Base-by-base conservation (phyloP, 23 tunicate genomes). In the Botrylloides violaceus region DNA sequence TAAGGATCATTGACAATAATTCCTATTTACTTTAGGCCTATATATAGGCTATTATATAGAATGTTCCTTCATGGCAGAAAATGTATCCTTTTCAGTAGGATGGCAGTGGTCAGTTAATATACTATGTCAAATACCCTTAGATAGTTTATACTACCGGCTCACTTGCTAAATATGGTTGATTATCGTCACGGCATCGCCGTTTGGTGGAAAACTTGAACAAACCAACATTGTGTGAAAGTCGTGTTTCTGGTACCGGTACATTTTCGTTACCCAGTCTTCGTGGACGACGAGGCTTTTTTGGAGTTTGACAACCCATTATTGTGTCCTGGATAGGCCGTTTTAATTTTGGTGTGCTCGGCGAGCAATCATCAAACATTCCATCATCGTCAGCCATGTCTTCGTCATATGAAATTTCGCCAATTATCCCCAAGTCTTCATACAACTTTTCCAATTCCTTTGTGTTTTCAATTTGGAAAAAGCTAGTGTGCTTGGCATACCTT, bases 401-500 rank as follows among this genome's bases (percentile, higher is more conserved):
- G 47, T 68, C 74, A 25, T 68, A 68, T 15, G 28, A 48, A 9
- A 88, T 81, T 72, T 90, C 90, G 3, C 97, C 97, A 70, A 90
- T 83, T 9, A 90, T 90, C 12, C 97, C 97, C 68, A 90, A 56
- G 32, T 90, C 97, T 34, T 83, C 80, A 61, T 82, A 90, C 6
- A 83, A 34, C 31, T 78, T 74, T 74, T 78, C 75, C 38, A 73
- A 64, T 36, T 83, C 83, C 65, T 75, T 9, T 15, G 53, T 9
- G 53, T 43, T 43, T 9, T 43, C 53, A 43, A 9, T 9, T 43
- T 43, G 53, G 15, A 43, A 43, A 15, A 43, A 43, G 15, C 53
- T 43, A 15, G 53, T 43, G 53, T 43, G 53, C 15, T 43, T 43
- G 53, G 53, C 53, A 15, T 7, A 43, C 9, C 53, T 9, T 9